Base-by-base conservation (phyloP, 1,140 invertebrate genomes). In the Stegodyphus dumicola region DNA sequence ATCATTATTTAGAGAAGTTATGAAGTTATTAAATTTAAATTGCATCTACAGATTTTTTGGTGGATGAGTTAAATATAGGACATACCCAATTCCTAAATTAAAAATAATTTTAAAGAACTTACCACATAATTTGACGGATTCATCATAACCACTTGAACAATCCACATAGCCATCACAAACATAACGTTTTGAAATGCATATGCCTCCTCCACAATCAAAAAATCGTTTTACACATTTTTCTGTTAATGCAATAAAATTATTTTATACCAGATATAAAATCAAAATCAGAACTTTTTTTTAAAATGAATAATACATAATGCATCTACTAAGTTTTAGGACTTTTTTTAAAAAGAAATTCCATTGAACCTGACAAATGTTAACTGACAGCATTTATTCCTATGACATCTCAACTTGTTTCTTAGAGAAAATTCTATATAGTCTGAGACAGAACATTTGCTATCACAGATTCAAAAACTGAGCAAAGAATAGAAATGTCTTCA, bases 141-240 rank as follows among this genome's bases (percentile, higher is more conserved):
- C 95, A 89, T 96, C 95, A 1, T 95, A 95, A 13, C 94, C 94
- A 89, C 97, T 96, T 6, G 92, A 91, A 89, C 96, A 98, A 89
- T 97, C 96, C 77, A 93, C 92, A 87, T 95, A 93, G 18, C 95
- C 96, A 90, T 98, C 97, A 91, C 97, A 99, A 0, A 97, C 94
- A 91, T 97, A 98, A 90, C 95, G 96, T 93, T 94, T 95, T 88
- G 94, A 95, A 88, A 98, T 96, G 90, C 97, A 98, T 4, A 93
- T 92, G 1, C 96, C 96, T 80, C 94, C 94, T 84, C 93, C 94
- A 74, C 95, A 94, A 33, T 89, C 89, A 89, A 93, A 93, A 77
- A 87, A 89, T 9, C 88, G 89, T 48, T 91, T 88, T 5, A 87
- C 88, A 88, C 92, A 92, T 13, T 87, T 89, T 89, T 64, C 81